Evolutionary conservation across 2,888 invertebrate genomes (phyloP).

Genomic region (Epiblema foenella): DNA sequence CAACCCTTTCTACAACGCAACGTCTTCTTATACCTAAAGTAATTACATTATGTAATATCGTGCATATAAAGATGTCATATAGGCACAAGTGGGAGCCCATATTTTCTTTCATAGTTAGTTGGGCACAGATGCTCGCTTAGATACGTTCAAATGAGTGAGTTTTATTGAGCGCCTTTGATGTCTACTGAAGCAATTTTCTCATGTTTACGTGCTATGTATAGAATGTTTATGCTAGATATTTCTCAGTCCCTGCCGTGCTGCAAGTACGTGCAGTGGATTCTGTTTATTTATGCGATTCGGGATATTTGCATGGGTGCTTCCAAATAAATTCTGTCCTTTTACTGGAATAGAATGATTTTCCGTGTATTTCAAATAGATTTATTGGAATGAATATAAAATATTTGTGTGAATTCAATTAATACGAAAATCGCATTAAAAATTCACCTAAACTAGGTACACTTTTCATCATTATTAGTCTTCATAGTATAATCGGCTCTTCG

Average conservation of each 20-base stretch:
- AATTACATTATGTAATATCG: slow-evolving; percentile 13
- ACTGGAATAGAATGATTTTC: slow-evolving; percentile 10
- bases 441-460: too few species aligned
- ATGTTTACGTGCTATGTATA: slow-evolving; percentile 66
- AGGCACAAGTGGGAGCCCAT: not conserved
- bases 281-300: slow-evolving; percentile 28
- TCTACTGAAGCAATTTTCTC: slow-evolving; percentile 68
- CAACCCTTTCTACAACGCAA: not conserved
- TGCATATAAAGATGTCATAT: slow-evolving; percentile 16
- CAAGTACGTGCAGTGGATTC: slow-evolving; percentile 7
- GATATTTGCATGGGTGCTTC: slow-evolving; percentile 28
- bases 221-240: slow-evolving; percentile 45
- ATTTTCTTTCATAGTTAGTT: slow-evolving; percentile 68
- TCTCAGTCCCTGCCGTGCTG: slow-evolving; percentile 18
- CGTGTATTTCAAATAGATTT: slow-evolving; percentile 7
- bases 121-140: slow-evolving; percentile 69
- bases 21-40: not conserved
- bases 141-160: slow-evolving; percentile 70
- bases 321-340: slow-evolving; percentile 19
- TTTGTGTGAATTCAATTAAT: not conserved
- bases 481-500: not conserved
- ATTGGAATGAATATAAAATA: slow-evolving; percentile 11
- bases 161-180: slow-evolving; percentile 76
- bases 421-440: not conserved
- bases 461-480: too few species aligned